A percentile compares a stretch with the other conserved stretches of the same genome.
Evolutionary conservation across 2,888 invertebrate genomes (phyloP).

Genomic region (Caenorhabditis auriculariae): DNA sequence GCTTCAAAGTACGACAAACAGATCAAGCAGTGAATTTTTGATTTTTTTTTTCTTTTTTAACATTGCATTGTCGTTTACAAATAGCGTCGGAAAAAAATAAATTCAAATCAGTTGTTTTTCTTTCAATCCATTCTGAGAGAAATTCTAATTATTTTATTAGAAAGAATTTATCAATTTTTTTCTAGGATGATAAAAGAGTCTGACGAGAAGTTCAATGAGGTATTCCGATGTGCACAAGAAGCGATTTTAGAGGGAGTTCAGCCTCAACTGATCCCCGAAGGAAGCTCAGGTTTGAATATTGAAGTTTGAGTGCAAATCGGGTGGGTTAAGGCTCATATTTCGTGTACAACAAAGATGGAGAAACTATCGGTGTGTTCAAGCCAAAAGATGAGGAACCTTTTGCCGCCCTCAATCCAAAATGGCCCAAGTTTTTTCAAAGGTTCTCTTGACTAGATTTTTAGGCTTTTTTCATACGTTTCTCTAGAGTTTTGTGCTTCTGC

Average conservation of each 20-base stretch:
- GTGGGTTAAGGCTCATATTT: conserved; percentile 88
- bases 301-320: too few species aligned
- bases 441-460: background rate
- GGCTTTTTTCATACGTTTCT: background rate
- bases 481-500: conserved; percentile 72
- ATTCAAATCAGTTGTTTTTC: too few species aligned
- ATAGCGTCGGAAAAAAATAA: too few species aligned
- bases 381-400: conserved; percentile 99
- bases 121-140: too few species aligned
- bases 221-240: conserved; percentile 39
- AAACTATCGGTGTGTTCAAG: conserved; percentile 90
- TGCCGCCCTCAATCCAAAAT: conserved; percentile 94
- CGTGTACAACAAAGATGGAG: conserved; percentile 80
- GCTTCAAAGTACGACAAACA: too few species aligned
- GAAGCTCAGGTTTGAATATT: conserved; percentile 54
- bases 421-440: conserved; percentile 97
- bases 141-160: too few species aligned
- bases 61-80: too few species aligned
- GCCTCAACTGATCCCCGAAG: conserved; percentile 51
- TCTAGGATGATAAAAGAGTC: conserved; percentile 19
- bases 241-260: conserved; percentile 46
- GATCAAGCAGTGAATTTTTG: too few species aligned
- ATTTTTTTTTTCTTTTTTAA: too few species aligned
- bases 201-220: conserved; percentile 36
- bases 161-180: too few species aligned